Evolutionary conservation across 1,140 invertebrate genomes (phyloP).

Genomic region (Olivierus martensii): DNA sequence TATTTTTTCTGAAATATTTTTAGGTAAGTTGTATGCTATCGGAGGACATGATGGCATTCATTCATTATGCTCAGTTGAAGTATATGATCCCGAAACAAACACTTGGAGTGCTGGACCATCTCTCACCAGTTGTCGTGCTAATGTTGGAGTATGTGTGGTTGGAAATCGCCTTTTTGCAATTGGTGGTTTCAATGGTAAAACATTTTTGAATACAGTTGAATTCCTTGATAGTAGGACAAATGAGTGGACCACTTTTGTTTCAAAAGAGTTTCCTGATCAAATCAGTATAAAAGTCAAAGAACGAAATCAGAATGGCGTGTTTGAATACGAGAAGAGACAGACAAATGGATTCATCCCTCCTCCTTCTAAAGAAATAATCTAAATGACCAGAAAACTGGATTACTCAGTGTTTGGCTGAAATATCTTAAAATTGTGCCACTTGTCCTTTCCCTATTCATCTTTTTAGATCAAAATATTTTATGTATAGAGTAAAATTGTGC

Average conservation of each 20-base stretch:
- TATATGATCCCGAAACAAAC: slow-evolving; percentile 45
- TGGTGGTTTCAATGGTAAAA: slow-evolving; percentile 63
- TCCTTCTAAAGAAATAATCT: too few species aligned
- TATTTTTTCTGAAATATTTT: slow-evolving; percentile 11
- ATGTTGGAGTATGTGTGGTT: slow-evolving; percentile 54
- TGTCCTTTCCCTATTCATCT: too few species aligned
- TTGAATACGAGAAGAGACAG: too few species aligned
- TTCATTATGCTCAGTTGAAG: slow-evolving; percentile 48
- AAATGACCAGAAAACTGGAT: too few species aligned
- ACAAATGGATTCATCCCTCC: too few species aligned
- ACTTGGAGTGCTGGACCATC: slow-evolving; percentile 50
- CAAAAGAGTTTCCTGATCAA: slow-evolving; percentile 7
- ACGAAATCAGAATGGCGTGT: too few species aligned
- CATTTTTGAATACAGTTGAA: slow-evolving; percentile 69
- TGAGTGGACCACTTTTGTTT: slow-evolving; percentile 52
- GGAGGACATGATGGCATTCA: slow-evolving; percentile 59
- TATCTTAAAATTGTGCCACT: too few species aligned
- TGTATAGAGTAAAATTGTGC: too few species aligned
- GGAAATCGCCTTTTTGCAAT: slow-evolving; percentile 56
- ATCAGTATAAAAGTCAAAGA: too few species aligned
- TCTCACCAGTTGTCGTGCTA: slow-evolving; percentile 47
- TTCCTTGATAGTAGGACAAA: slow-evolving; percentile 51
- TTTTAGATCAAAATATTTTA: too few species aligned
- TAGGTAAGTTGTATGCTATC: slow-evolving; percentile 45
- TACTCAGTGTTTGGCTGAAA: too few species aligned